These are phyloP conservation scores for Botrylloides violaceus DNA, from an alignment of 23 tunicate genomes.

Conservation along the genomic window DNA sequence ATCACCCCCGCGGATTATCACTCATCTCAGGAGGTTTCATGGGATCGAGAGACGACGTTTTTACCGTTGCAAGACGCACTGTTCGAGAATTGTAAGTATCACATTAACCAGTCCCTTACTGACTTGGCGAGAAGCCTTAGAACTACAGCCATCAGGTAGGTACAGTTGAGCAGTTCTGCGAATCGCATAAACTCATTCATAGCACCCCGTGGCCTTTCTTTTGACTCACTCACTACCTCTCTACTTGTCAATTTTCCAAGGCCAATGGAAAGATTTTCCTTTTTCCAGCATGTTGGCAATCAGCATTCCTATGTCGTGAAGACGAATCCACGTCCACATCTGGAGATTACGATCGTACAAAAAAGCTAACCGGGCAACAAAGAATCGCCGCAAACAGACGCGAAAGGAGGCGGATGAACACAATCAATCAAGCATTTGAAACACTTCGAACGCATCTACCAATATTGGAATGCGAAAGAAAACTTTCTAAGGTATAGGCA, in stretches of 20 bases:
- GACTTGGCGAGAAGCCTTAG: too few species aligned
- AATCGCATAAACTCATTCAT: too few species aligned
- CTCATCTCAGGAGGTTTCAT: too few species aligned
- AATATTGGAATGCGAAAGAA: slow-evolving; percentile 46
- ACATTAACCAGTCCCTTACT: too few species aligned
- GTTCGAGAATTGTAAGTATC: neutral
- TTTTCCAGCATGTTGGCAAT: neutral
- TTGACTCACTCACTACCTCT: too few species aligned
- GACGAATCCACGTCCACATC: neutral
- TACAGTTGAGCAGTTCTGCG: too few species aligned
- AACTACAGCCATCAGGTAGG: too few species aligned
- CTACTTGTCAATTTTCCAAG: too few species aligned
- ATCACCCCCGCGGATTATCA: too few species aligned
- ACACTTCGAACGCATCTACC: slow-evolving; percentile 73
- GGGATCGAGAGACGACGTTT: neutral
- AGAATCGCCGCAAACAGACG: slow-evolving; percentile 78
- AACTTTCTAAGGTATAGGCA: slow-evolving; percentile 89
- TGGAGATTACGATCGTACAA: neutral
- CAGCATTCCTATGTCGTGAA: neutral
- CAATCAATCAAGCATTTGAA: slow-evolving; percentile 80
- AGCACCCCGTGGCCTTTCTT: too few species aligned
- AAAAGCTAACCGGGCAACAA: slow-evolving; percentile 10
- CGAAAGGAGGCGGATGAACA: slow-evolving; percentile 70
- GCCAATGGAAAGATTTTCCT: too few species aligned
- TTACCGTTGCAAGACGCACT: neutral